Evolutionary conservation across 2,113 vertebrate species (phyloP).

Genomic region (Pycnonotus jocosus): DNA sequence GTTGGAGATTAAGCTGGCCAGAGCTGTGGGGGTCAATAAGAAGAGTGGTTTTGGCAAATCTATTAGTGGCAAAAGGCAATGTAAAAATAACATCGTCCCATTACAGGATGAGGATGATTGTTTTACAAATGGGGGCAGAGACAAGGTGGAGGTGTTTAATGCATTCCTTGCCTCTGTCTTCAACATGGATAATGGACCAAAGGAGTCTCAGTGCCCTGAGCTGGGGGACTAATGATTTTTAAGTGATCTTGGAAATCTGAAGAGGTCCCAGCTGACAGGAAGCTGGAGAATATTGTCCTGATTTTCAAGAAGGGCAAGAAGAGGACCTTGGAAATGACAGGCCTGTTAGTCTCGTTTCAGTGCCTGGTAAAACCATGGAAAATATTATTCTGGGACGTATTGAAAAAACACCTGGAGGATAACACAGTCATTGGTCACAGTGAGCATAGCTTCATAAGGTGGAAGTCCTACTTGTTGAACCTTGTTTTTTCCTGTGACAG

Average conservation of each 20-base stretch:
- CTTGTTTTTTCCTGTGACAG: no score
- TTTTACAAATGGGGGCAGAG: not conserved
- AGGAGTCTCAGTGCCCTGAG: not conserved
- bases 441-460: not conserved
- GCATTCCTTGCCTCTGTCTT: not conserved
- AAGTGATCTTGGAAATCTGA: not conserved
- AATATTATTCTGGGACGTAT: not conserved
- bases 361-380: not conserved
- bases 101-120: not conserved
- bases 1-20: not conserved
- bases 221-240: not conserved
- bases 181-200: not conserved
- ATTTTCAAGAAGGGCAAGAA: not conserved
- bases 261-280: not conserved
- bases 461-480: not conserved
- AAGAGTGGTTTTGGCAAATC: not conserved
- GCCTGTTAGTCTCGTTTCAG: not conserved
- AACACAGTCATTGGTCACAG: not conserved
- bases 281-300: not conserved
- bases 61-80: not conserved
- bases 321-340: not conserved
- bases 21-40: not conserved
- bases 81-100: not conserved
- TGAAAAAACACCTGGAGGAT: not conserved
- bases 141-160: not conserved